A percentile compares a stretch with the other conserved stretches of the same genome.
These are phyloP conservation scores for Psix sp. DNA, from an alignment of 1,140 invertebrate species.

Conservation along the genomic window DNA sequence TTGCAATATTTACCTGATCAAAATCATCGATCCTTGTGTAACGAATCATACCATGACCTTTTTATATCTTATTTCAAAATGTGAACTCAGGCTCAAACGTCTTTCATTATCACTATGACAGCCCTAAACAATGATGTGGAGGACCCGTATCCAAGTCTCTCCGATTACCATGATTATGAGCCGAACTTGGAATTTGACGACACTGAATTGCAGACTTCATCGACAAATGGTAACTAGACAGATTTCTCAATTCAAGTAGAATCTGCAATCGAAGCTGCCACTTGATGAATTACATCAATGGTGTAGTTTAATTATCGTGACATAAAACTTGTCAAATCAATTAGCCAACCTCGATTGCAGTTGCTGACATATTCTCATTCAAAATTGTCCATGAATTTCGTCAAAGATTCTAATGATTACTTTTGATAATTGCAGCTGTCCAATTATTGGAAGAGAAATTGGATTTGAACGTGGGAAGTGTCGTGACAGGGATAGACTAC, in stretches of 20 bases:
- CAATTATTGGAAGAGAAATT: conserved; percentile 79
- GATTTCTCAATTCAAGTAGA: too few relatives aligned
- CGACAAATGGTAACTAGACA: conserved; percentile 67
- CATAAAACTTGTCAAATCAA: too few relatives aligned
- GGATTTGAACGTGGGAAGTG: conserved; percentile 72
- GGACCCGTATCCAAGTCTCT: conserved; percentile 91
- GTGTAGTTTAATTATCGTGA: too few relatives aligned
- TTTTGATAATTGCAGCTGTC: conserved; percentile 62
- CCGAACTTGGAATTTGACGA: conserved; percentile 97
- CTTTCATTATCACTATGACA: conserved; percentile 61
- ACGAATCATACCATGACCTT: conserved; percentile 1
- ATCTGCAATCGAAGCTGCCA: too few relatives aligned
- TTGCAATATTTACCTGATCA: neutral
- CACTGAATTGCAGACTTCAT: conserved; percentile 85
- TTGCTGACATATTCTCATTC: conserved; percentile 1
- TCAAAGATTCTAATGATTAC: conserved; percentile 14
- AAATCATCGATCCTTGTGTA: conserved; percentile 23
- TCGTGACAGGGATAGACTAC: conserved; percentile 78
- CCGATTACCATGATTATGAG: conserved; percentile 94
- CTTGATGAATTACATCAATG: too few relatives aligned
- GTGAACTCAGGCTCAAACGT: conserved; percentile 56
- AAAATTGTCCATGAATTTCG: neutral
- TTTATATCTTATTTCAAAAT: conserved; percentile 44
- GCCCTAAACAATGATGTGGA: conserved; percentile 80
- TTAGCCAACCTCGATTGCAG: too few relatives aligned